These are phyloP conservation scores for Collichthys lucidus DNA, from an alignment of 2,113 vertebrate genomes.

Conservation along the genomic window DNA sequence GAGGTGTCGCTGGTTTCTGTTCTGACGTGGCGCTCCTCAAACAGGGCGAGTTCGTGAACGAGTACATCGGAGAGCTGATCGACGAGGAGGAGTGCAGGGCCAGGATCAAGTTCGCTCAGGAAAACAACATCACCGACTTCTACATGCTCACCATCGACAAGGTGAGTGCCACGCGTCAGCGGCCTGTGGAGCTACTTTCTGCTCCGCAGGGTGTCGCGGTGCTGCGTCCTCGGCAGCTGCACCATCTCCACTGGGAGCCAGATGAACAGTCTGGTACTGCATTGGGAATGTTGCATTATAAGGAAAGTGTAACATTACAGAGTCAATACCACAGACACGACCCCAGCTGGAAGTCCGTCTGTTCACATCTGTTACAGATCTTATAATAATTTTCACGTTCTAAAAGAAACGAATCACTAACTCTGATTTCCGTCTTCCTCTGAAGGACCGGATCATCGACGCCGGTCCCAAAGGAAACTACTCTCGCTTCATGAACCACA, in stretches of 20 bases:
- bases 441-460: constrained; percentile 96
- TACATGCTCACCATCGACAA: constrained; percentile 99
- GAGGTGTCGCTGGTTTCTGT: neutral
- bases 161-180: constrained; percentile 72
- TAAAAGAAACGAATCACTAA: neutral
- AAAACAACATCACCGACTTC: constrained; percentile 97
- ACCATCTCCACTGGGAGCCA: constrained; percentile 75
- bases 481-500: constrained; percentile 99
- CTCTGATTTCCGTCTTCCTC: neutral
- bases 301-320: constrained; percentile 76
- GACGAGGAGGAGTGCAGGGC: constrained; percentile 97
- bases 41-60: constrained; percentile 98
- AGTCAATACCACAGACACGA: constrained; percentile 69
- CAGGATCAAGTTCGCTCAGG: constrained; percentile 93
- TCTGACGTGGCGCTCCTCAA: constrained; percentile 14
- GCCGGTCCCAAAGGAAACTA: constrained; percentile 98
- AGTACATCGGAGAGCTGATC: constrained; percentile 96
- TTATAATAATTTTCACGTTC: neutral
- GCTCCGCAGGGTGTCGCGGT: constrained; percentile 42
- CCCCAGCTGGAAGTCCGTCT: neutral
- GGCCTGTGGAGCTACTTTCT: rapidly evolving
- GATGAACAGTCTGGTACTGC: constrained; percentile 80
- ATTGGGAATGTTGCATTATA: constrained; percentile 83
- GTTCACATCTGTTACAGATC: neutral
- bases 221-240: constrained; percentile 45